phyloP scores from a whole-genome alignment of 1,140 invertebrate species.

The Centruroides vittatus region DNA sequence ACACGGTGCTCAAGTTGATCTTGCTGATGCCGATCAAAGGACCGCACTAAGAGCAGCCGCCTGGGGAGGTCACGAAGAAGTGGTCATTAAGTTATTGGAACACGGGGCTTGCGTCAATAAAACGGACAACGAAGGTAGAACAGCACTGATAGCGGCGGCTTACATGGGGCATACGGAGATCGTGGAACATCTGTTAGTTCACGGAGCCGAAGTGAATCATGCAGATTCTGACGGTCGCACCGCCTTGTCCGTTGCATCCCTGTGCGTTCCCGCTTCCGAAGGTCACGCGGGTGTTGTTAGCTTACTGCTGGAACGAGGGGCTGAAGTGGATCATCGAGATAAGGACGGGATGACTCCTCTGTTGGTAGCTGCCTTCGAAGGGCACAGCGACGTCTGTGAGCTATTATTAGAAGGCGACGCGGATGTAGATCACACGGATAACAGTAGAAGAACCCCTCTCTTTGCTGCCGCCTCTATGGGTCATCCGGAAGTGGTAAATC shows the following conservation, averaged over 20 bases:
- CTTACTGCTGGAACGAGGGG: slow-evolving; percentile 66
- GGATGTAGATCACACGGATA: slow-evolving; percentile 69
- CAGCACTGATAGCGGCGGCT: slow-evolving; percentile 38
- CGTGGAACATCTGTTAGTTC: slow-evolving; percentile 29
- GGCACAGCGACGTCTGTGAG: slow-evolving; percentile 64
- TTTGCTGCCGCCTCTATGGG: slow-evolving; percentile 72
- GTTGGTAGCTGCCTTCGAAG: slow-evolving; percentile 86
- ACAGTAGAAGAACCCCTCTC: slow-evolving; percentile 57
- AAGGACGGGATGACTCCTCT: slow-evolving; percentile 85
- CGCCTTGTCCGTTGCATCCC: slow-evolving; percentile 74
- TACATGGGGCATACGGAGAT: slow-evolving; percentile 40
- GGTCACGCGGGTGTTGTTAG: slow-evolving; percentile 44
- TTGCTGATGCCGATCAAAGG: slow-evolving; percentile 66
- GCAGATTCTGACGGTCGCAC: slow-evolving; percentile 37
- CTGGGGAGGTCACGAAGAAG: slow-evolving; percentile 83
- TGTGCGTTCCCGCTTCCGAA: slow-evolving; percentile 76
- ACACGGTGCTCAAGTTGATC: slow-evolving; percentile 64
- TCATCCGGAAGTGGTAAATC: slow-evolving; percentile 58
- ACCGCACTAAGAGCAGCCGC: slow-evolving; percentile 83
- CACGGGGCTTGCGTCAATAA: slow-evolving; percentile 74
- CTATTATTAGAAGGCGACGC: slow-evolving; percentile 68
- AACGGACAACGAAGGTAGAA: slow-evolving; percentile 72
- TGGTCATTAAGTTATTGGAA: slow-evolving; percentile 68
- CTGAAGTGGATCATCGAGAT: slow-evolving; percentile 73
- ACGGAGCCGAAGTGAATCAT: slow-evolving; percentile 28